Evolutionary conservation across 2,797 vertebrate genomes (phyloP).

Genomic region (Sebastes minor): DNA sequence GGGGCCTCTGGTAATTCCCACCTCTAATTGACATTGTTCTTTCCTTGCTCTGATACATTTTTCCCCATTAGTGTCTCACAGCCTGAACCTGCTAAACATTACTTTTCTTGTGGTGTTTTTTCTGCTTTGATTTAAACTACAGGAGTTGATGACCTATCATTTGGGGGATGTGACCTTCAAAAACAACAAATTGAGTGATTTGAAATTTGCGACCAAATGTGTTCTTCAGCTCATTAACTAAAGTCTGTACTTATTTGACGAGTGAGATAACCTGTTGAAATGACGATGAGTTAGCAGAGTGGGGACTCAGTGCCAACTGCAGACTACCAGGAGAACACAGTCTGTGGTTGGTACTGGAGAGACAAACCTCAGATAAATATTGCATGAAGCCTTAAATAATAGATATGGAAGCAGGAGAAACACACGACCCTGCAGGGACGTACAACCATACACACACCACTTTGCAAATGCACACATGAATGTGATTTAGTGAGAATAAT

Average conservation of each 20-base stretch:
- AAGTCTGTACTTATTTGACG: neutral
- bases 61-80: neutral
- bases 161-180: neutral
- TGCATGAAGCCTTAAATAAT: slow-evolving; percentile 63
- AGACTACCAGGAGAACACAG: slow-evolving; percentile 16
- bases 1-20: too few species aligned
- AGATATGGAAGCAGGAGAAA: slow-evolving; percentile 46
- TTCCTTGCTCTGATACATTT: neutral
- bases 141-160: neutral
- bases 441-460: neutral
- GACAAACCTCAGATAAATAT: slow-evolving; percentile 64
- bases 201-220: neutral
- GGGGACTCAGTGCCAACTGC: neutral
- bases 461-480: neutral
- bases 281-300: slow-evolving; percentile 25
- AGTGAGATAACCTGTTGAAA: slow-evolving; percentile 17
- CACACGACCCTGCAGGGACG: slow-evolving; percentile 40
- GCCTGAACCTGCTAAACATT: neutral
- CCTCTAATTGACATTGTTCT: neutral
- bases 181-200: neutral
- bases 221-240: neutral
- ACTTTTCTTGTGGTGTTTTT: neutral
- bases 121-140: neutral
- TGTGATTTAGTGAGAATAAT: slow-evolving; percentile 23
- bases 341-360: slow-evolving; percentile 46